A percentile compares a stretch with the other conserved stretches of the same genome.
phyloP scores from a whole-genome alignment of 2,797 vertebrate genomes.

The Lerista edwardsae region DNA sequence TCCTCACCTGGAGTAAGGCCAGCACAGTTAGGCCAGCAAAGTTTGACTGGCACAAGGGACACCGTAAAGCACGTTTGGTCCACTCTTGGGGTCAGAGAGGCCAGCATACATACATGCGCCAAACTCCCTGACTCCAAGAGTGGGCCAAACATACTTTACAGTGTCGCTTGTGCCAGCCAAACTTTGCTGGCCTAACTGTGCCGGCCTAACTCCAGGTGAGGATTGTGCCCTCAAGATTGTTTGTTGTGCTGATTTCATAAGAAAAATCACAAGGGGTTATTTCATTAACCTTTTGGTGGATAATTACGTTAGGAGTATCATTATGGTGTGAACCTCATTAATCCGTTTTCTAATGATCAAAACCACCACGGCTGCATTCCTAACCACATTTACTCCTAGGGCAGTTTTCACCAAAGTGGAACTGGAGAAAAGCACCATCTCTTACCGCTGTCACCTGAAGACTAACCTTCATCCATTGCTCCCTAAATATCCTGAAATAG shows the following conservation, averaged over 20 bases:
- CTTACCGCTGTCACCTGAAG: neutral
- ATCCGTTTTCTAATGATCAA: neutral
- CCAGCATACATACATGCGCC: no score
- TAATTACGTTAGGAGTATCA: neutral
- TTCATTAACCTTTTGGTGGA: neutral
- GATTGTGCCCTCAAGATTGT: no score
- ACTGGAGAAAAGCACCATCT: neutral
- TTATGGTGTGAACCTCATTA: neutral
- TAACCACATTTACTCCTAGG: neutral
- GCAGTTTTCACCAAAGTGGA: neutral
- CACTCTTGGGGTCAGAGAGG: no score
- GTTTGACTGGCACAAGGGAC: no score
- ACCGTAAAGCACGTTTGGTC: no score
- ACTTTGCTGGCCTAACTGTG: no score
- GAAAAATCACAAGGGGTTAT: neutral
- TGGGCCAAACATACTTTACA: no score
- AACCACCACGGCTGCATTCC: neutral
- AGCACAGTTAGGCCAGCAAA: no score
- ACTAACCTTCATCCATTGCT: neutral
- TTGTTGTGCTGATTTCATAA: neutral
- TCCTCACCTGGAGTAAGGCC: no score
- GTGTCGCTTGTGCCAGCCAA: no score
- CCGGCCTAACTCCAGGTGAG: no score
- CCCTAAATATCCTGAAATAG: neutral
- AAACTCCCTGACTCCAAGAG: no score